These are phyloP conservation scores for Chaetophractus vellerosus DNA, from an alignment of 2,797 vertebrate genomes.

Conservation along the genomic window DNA sequence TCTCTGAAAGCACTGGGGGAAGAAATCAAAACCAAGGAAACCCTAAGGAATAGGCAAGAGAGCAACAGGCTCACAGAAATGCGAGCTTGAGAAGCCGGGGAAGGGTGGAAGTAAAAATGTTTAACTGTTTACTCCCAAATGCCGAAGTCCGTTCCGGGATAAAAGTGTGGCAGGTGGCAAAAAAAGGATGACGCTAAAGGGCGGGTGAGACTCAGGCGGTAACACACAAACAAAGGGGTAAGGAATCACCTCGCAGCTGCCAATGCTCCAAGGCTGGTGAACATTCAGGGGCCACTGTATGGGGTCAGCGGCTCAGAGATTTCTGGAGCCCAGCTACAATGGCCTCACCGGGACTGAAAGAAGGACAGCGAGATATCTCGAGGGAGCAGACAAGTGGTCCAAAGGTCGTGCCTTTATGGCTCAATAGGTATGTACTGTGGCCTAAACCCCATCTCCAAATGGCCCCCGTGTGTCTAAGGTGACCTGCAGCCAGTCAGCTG, in stretches of 20 bases:
- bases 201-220: not conserved
- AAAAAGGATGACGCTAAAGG: not conserved
- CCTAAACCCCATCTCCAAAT: conserved; percentile 23
- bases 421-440: not conserved
- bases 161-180: not conserved
- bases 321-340: not conserved
- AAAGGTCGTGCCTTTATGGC: conserved; percentile 63
- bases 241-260: not conserved
- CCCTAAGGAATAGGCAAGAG: not conserved
- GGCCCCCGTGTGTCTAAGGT: not conserved
- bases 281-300: not conserved
- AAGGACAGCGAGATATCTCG: not conserved
- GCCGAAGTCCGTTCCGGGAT: accelerated
- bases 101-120: not conserved
- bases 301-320: not conserved
- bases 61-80: not conserved
- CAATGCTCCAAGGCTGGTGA: accelerated
- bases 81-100: not conserved
- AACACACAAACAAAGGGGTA: accelerated
- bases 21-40: not conserved
- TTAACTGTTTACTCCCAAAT: not conserved
- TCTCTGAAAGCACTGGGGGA: not conserved
- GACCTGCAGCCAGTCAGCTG: not conserved
- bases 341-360: not conserved
- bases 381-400: conserved; percentile 20